Conservation (phyloP, 2,113 vertebrate genomes). For the Cynopterus brachyotis region DNA sequence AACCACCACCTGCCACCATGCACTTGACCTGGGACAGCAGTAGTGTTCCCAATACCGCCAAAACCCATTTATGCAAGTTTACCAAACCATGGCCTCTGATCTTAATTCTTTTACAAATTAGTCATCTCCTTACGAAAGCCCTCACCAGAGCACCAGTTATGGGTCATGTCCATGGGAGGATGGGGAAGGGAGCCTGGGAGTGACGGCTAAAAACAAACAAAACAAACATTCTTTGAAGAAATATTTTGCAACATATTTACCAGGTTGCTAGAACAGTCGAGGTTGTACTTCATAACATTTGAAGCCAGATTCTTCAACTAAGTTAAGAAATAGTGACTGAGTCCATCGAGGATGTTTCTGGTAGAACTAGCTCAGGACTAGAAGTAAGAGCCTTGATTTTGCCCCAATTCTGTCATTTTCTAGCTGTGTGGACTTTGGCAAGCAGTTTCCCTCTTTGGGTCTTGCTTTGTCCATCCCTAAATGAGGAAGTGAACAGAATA, state of each 20-base stretch:
- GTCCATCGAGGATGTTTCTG: not conserved
- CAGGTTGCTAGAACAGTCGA: not conserved
- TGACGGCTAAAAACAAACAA: not conserved
- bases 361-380: not conserved
- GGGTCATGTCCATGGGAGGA: not conserved
- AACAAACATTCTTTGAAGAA: not conserved
- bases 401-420: not conserved
- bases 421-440: not conserved
- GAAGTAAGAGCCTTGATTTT: not conserved
- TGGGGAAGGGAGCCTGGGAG: not conserved
- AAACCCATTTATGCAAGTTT: not conserved
- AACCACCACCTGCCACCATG: not conserved
- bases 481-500: not conserved
- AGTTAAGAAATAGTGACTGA: not conserved
- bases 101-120: not conserved
- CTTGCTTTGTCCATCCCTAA: not conserved
- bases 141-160: not conserved
- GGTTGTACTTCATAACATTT: not conserved
- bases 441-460: not conserved
- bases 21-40: not conserved
- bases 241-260: conserved; percentile 12
- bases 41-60: not conserved
- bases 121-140: not conserved
- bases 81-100: not conserved
- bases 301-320: not conserved